phyloP scores from a whole-genome alignment of 2,797 vertebrate genomes.

The Amphiprion clarkii region DNA sequence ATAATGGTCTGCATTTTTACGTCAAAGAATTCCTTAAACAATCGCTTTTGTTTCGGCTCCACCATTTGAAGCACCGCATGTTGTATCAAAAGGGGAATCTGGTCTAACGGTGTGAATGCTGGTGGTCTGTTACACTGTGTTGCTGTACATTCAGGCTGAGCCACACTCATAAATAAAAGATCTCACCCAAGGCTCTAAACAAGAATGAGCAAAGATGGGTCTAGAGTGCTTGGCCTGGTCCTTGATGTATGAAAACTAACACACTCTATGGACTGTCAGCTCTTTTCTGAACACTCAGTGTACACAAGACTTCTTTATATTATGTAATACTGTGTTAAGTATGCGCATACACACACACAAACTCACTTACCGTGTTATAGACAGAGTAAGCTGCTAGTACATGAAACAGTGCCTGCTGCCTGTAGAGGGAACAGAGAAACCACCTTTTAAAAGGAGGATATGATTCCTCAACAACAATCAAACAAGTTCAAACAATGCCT shows the following conservation, averaged over 20 bases:
- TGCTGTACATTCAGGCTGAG: conserved; percentile 43
- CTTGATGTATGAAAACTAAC: conserved; percentile 22
- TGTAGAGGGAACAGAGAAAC: conserved; percentile 73
- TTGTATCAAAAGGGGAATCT: conserved; percentile 17
- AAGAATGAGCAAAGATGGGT: conserved; percentile 45
- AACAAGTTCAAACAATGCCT: conserved; percentile 6
- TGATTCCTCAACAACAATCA: conserved; percentile 32
- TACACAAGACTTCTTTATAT: conserved; percentile 36
- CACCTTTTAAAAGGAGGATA: conserved; percentile 33
- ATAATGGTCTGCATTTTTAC: neutral
- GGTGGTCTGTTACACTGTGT: conserved; percentile 29
- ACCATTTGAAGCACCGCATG: neutral
- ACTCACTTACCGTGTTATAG: conserved; percentile 91
- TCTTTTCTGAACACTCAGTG: conserved; percentile 5
- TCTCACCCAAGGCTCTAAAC: conserved; percentile 30
- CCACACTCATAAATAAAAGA: conserved; percentile 67
- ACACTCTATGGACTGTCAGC: neutral
- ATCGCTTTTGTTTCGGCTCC: neutral
- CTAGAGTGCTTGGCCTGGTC: conserved; percentile 24
- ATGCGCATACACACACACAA: conserved; percentile 1
- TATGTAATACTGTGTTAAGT: conserved; percentile 41
- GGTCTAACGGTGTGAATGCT: neutral
- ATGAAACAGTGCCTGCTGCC: conserved; percentile 92
- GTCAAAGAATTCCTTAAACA: no score
- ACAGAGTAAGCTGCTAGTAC: conserved; percentile 93